These are phyloP conservation scores for Galeruca laticollis DNA, from an alignment of 2,888 invertebrate genomes.

Conservation along the genomic window DNA sequence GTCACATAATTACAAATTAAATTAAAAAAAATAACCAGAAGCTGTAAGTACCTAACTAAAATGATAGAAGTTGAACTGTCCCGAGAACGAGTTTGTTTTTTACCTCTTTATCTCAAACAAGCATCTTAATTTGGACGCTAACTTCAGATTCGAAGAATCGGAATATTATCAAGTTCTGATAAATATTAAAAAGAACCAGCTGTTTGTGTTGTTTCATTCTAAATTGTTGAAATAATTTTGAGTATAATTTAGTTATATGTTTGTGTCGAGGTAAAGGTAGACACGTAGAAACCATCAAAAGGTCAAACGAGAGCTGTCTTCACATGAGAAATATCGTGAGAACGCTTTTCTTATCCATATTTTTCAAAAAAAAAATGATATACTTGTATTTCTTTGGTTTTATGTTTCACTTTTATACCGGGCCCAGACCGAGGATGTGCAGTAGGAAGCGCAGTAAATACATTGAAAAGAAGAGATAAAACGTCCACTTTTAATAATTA, in stretches of 20 bases:
- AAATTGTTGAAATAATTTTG: slow-evolving; percentile 41
- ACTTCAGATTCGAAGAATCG: slow-evolving; percentile 50
- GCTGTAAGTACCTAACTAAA: slow-evolving; percentile 31
- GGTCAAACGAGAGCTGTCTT: slow-evolving; percentile 38
- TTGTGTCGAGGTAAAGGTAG: slow-evolving; percentile 19
- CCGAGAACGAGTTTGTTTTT: slow-evolving; percentile 25
- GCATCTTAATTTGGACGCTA: slow-evolving; percentile 41
- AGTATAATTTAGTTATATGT: slow-evolving; percentile 36
- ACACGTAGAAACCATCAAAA: slow-evolving; percentile 42
- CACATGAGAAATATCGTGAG: slow-evolving; percentile 41
- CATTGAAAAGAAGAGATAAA: too few species aligned
- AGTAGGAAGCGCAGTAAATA: too few species aligned
- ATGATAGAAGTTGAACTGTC: slow-evolving; percentile 28
- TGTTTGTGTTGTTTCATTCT: slow-evolving; percentile 28
- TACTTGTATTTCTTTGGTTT: too few species aligned
- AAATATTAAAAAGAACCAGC: slow-evolving; percentile 46
- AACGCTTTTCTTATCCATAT: slow-evolving; percentile 28
- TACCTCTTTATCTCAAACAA: slow-evolving; percentile 35
- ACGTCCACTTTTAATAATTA: too few species aligned
- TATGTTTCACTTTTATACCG: too few species aligned
- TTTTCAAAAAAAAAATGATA: neutral
- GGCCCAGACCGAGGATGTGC: too few species aligned
- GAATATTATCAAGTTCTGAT: slow-evolving; percentile 50
- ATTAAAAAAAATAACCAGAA: slow-evolving; percentile 36
- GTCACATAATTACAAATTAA: slow-evolving; percentile 19